Base-by-base conservation (phyloP, 1,140 invertebrate species). In the Phocides pigmalion region DNA sequence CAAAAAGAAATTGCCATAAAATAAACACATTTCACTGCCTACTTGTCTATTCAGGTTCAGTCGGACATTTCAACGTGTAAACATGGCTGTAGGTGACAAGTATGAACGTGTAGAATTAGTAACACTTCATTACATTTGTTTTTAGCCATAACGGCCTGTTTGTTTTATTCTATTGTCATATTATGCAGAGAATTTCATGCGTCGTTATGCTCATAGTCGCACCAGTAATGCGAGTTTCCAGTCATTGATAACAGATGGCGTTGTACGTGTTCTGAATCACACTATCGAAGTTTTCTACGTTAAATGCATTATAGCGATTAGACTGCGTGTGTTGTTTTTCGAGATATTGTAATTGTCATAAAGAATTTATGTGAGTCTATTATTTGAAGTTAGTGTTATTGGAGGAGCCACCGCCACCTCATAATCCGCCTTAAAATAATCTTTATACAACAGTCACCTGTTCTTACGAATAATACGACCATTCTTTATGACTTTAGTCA, bases 161-260 rank as follows among this genome's bases (percentile, higher is more conserved):
- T 51, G 49, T 51, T 51, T 51, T 12, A 51, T 51, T 51, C 49
- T 51, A 51, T 51, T 51, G 49, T 35, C 25, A 51, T 35, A 51
- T 51, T 51, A 51, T 51, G 49, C 49, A 28, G 16, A 5, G 25
- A 51, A 51, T 32, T 20, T 51, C 15, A 9, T 35, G 32, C 22
- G 49, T 17, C 25, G 46, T 32, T 8, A 32, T 32, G 46, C 12
- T 49, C 15, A 28, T n/a, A n/a, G n/a, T n/a, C 12, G 25, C 32
- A 28, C 15, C 35, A 35, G 28, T 1, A 11, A 4, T 32, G 28
- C 35, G 12, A 39, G 12, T 14, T 39, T 35, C 25, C 17, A 11
- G 15, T 35, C 32, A 35, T 50, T 17, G 15, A 17, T 35, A 35
- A 19, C n/a, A 20, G 42, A 12, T 12, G 42, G 19, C 49, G 28